Evolutionary conservation across 1,140 invertebrate species (phyloP), one percentile per base, ranked within the genome.

Genomic region (Metopolophium dirhodum): DNA sequence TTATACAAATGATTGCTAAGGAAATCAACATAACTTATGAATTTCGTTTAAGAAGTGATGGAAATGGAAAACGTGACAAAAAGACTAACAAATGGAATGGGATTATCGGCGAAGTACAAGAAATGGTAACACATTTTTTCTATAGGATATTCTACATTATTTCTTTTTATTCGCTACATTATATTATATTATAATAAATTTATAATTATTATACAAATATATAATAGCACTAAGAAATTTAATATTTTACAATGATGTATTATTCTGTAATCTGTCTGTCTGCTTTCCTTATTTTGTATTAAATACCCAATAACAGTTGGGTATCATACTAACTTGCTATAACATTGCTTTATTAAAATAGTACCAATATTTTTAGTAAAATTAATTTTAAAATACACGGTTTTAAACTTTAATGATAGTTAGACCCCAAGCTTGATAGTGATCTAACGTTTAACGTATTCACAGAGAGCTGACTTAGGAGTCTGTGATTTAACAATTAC

Each of bases 401-500:
- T 86, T 8, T 83, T 45, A 87, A 87, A 49, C 45, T 14, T 14
- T 35, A 88, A 51, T 88, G 7, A n/a, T n/a, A 49, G 47, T 51
- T 88, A 22, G 86, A 51, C 2, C 87, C 2, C 20, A 6, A 54
- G 49, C 20, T 77, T 77, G 61, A 35, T 77, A 77, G 30, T n/a
- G 30, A 77, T n/a, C 61, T 89, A 89, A 37, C 47, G 8, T 35
- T 61, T 90, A 7, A 45, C 89, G 9, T 45, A 68, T 90, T 96
- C 96, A 83, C 95, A 98, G 97, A 97, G 97, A 96, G 98, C 98
- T 26, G 98, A 99, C 95, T 95, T 99, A 47, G 98, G 98, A 1
- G 97, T 99, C 92, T 99, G 98, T 94, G 98, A 99, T 95, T 95
- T 99, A 82, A 99, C 98, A 0, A 99, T 99, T 94, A 99, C 98